Percentiles rank a stretch among this genome's conserved stretches.
These are phyloP conservation scores for Craseonycteris thonglongyai DNA, from an alignment of 2,113 vertebrate species.

Conservation along the genomic window DNA sequence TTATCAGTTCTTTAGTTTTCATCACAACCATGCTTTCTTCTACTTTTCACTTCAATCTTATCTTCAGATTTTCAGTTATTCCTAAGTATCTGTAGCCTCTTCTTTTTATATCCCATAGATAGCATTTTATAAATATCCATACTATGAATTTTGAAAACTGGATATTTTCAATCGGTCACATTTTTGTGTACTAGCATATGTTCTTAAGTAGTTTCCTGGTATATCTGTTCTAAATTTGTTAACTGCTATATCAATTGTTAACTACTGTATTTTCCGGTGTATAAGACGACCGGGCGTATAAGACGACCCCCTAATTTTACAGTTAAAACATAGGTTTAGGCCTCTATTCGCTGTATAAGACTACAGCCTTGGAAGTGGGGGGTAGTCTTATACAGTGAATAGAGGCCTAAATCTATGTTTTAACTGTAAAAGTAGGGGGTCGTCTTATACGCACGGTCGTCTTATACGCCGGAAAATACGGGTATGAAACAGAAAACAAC, in stretches of 20 bases:
- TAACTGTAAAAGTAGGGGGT: no score
- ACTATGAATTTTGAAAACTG: background rate
- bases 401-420: no score
- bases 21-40: background rate
- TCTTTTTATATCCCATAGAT: background rate
- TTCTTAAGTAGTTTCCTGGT: background rate
- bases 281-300: no score
- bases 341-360: no score
- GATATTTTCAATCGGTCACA: background rate
- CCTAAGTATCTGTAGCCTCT: background rate
- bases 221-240: background rate
- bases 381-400: no score
- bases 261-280: no score
- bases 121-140: background rate
- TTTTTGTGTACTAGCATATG: background rate
- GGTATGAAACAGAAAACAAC: background rate
- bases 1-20: background rate
- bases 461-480: no score
- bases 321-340: no score
- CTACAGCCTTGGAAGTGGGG: no score
- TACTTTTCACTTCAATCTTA: background rate
- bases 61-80: background rate
- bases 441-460: no score
- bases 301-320: no score
- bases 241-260: background rate